Base-by-base conservation (phyloP, 2,797 vertebrate species). In the Dromococcyx pavoninus region DNA sequence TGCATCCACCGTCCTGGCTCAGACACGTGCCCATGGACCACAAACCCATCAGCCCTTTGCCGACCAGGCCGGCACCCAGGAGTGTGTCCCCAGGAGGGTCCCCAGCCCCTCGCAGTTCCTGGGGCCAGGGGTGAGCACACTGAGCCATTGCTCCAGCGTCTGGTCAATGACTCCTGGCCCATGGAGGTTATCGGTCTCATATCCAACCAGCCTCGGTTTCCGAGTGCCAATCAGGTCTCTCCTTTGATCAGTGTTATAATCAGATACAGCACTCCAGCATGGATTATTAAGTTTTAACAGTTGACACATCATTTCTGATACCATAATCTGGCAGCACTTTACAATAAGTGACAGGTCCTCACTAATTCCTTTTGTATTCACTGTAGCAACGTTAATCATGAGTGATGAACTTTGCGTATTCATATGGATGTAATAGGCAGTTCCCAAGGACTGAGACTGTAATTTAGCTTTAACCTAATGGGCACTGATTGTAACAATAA, bases 371-470 rank as follows among this genome's bases (percentile, higher is more conserved):
- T 97, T 96, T 96, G 95, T 97, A 96, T 97, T 94, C 95, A 84
- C 84, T 94, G 92, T 92, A 94, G 78, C 95, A 94, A 96, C 91
- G 94, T 96, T 97, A 97, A 97, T 97, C 91, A 79, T 97, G 97
- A 97, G 94, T 97, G 96, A 96, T 97, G 97, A 97, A 97, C 97
- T 97, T 97, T 97, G 97, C 94, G 90, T 97, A 94, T 97, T 97
- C 95, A 95, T 95, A 86, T 94, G 93, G 97, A 96, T 96, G 85
- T 97, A 97, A 97, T 94, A 96, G 97, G 94, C 97, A 97, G 97
- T 97, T 97, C 97, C 94, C 88, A 96, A 95, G 96, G 96, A 97
- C 96, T 97, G 97, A 98, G 92, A 97, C 95, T 96, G 96, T 97
- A 96, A 97, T 97, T 97, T 97, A 93, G 90, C 94, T 97, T 96